Conservation (phyloP, 2,888 invertebrate species). For the Drosophila borborema region DNA sequence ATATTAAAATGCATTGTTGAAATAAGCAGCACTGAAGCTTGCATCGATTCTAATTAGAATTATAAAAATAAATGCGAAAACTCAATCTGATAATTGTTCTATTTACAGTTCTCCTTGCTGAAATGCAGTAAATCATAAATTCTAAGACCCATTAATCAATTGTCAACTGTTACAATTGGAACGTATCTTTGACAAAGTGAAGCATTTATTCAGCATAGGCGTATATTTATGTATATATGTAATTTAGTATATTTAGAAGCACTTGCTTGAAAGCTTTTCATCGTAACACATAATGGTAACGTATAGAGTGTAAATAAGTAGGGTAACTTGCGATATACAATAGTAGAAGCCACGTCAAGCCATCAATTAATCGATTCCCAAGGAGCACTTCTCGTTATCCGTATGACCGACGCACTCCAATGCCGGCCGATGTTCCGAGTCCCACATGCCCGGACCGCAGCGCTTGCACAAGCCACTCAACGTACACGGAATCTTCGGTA, state of each 20-base stretch:
- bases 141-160: background rate
- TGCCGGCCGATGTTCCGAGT: slow-evolving; percentile 94
- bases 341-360: slow-evolving; percentile 40
- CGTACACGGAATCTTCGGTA: slow-evolving; percentile 95
- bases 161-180: no score
- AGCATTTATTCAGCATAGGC: slow-evolving; percentile 17
- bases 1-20: slow-evolving; percentile 32
- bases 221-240: slow-evolving; percentile 2
- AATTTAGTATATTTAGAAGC: slow-evolving; percentile 38
- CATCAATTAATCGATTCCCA: slow-evolving; percentile 84
- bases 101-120: background rate
- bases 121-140: background rate
- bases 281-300: slow-evolving; percentile 46
- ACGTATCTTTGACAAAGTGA: slow-evolving; percentile 9
- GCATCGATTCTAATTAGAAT: slow-evolving; percentile 7
- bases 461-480: slow-evolving; percentile 94
- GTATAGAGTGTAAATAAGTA: slow-evolving; percentile 43
- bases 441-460: slow-evolving; percentile 97
- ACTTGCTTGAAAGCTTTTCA: slow-evolving; percentile 54
- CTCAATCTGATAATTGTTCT: background rate
- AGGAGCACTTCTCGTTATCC: slow-evolving; percentile 86
- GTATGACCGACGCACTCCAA: slow-evolving; percentile 92
- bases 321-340: slow-evolving; percentile 45
- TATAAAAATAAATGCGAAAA: slow-evolving; percentile 20
- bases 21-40: background rate